These are phyloP conservation scores for Mycalesis mineus DNA, from an alignment of 2,888 invertebrate species.

Conservation along the genomic window DNA sequence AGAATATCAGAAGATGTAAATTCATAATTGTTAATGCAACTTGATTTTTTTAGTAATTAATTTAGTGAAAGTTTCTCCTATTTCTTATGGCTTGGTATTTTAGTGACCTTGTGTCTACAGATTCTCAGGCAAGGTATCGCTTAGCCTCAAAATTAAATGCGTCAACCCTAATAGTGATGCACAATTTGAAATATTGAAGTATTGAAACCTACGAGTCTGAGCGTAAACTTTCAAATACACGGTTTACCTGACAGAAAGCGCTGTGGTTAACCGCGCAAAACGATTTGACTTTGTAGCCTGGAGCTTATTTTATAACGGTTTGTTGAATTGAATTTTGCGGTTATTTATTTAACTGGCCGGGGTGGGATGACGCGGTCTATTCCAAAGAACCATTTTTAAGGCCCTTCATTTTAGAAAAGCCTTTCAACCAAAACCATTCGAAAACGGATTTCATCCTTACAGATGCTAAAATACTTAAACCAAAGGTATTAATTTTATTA, in stretches of 20 bases:
- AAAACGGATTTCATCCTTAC: too few relatives aligned
- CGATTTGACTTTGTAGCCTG: conserved; percentile 72
- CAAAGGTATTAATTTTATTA: too few relatives aligned
- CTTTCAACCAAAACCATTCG: too few relatives aligned
- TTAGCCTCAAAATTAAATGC: conserved; percentile 41
- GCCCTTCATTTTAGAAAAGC: too few relatives aligned
- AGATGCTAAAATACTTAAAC: too few relatives aligned
- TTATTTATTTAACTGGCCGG: conserved; percentile 72
- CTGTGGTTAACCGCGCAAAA: conserved; percentile 74
- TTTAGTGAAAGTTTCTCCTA: too few relatives aligned
- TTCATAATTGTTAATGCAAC: too few relatives aligned
- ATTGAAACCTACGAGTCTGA: conserved; percentile 52
- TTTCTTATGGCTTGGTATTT: too few relatives aligned
- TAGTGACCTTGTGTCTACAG: too few relatives aligned
- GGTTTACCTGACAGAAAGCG: conserved; percentile 66
- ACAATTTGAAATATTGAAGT: conserved; percentile 55
- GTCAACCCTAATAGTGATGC: conserved; percentile 42
- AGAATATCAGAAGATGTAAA: too few relatives aligned
- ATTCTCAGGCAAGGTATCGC: too few relatives aligned
- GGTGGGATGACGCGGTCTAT: conserved; percentile 38
- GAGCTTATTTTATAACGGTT: conserved; percentile 76
- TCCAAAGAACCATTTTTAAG: conserved; percentile 22
- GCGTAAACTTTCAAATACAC: conserved; percentile 68
- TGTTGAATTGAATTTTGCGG: conserved; percentile 77
- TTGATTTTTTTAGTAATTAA: too few relatives aligned